Conservation (phyloP, 2,113 vertebrate species). For the Stegostoma tigrinum region DNA sequence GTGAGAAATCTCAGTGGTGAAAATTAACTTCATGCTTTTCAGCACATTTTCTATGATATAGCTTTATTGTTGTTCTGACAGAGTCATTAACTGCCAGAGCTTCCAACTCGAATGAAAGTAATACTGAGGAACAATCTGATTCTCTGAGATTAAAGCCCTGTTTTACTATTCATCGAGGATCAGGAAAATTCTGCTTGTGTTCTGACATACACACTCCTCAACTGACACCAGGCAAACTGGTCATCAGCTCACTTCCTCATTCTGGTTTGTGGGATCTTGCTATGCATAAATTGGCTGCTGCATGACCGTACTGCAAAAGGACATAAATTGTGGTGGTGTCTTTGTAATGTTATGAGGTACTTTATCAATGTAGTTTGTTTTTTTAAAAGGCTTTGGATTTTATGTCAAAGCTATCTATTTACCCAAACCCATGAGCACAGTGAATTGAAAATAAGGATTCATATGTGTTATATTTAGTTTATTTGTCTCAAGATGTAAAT, state of each 20-base stretch:
- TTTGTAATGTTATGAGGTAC: not conserved
- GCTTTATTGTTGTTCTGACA: not conserved
- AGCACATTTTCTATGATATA: not conserved
- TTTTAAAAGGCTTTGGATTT: too few species aligned
- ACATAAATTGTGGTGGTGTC: not conserved
- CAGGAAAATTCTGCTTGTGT: not conserved
- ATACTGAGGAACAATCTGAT: not conserved
- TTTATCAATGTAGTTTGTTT: not conserved
- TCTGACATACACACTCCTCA: not conserved
- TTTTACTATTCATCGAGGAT: not conserved
- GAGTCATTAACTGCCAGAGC: too few species aligned
- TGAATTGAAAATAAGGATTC: too few species aligned
- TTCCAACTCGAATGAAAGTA: not conserved
- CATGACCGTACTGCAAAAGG: not conserved
- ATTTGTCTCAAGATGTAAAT: not conserved
- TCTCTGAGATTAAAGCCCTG: not conserved
- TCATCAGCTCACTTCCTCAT: not conserved
- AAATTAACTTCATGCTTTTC: not conserved
- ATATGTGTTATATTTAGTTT: too few species aligned
- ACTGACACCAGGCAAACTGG: not conserved
- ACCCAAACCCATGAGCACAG: not conserved
- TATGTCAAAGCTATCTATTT: too few species aligned
- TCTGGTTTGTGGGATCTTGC: not conserved
- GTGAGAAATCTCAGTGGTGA: not conserved
- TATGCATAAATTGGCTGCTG: not conserved